Evolutionary conservation across 2,888 invertebrate species (phyloP), one percentile per base, ranked within the genome.

Genomic region (Microctonus hyperodae): DNA sequence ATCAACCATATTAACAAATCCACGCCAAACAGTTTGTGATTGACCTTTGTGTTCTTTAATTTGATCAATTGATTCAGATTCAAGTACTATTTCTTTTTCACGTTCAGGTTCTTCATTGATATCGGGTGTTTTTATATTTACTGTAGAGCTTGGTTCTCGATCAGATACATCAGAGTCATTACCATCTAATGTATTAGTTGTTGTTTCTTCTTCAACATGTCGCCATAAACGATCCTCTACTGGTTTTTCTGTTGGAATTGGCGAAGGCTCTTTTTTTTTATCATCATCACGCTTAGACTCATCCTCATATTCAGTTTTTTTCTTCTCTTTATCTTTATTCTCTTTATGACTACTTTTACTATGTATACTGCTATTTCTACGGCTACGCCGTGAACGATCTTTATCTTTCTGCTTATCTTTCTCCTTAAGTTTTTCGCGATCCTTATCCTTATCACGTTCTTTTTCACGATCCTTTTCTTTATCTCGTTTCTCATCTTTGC

Each of bases 1-100:
- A 79, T 97, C 97, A 6, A 93, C 91, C 95, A 96, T 96, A 77
- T 91, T 92, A 7, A 97, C 90, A 72, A 90, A 91, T 1, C 97
- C 97, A 68, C 90, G 91, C 95, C 95, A 95, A 33, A 91, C 87
- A 0, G 88, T 87, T 31, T 78, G 81, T 50, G 69, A 71, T 5
- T 72, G 55, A 31, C 80, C 81, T 25, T 77, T 65, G n/a, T 51
- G 48, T 11, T 64, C 66, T 3, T 58, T 63, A 23, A 33, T 31
- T 9, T 20, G 33, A 62, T 16, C 13, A 16, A 51, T 35, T 23
- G 50, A 37, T 13, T 53, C 53, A 33, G 33, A 28, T 10, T 58
- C 53, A 35, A 25, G 7, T 7, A 20, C 7, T 22, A 11, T 22
- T 44, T 74, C 58, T 31, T 67, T 66, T 3, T 74, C 75, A 35